Conservation (phyloP, 2,888 invertebrate genomes). For the Globia sparganii region DNA sequence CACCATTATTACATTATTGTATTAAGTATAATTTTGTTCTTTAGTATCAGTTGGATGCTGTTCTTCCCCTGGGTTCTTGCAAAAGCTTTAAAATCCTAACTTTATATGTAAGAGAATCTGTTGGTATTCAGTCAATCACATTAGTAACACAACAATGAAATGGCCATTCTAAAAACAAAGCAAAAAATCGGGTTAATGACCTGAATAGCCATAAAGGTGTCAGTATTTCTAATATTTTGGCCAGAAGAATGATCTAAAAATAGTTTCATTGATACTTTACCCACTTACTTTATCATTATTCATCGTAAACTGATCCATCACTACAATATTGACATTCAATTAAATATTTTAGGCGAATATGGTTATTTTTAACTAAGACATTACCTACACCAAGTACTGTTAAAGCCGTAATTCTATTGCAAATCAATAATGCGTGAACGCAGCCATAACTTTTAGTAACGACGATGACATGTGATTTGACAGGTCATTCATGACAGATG, state of each 20-base stretch:
- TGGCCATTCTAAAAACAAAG: neutral
- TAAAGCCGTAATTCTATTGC: neutral
- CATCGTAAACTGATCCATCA: constrained; percentile 2
- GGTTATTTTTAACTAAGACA: neutral
- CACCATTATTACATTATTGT: neutral
- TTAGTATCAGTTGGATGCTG: neutral
- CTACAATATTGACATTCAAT: neutral
- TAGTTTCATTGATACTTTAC: neutral
- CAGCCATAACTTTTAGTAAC: constrained; percentile 25
- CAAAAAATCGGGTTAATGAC: constrained; percentile 3
- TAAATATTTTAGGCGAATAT: constrained; percentile 13
- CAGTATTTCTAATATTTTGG: neutral
- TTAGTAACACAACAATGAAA: neutral
- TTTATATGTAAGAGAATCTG: neutral
- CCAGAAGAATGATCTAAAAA: neutral
- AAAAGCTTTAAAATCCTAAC: neutral
- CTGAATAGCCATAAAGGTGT: constrained; percentile 8
- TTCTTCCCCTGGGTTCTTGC: neutral
- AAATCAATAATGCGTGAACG: constrained; percentile 25
- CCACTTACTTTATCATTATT: neutral
- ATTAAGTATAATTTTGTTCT: neutral
- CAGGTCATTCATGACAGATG: constrained; percentile 31
- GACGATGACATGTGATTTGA: constrained; percentile 22
- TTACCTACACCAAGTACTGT: neutral
- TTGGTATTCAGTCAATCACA: neutral